Conservation (phyloP, 2,888 invertebrate genomes). For the Chymomyza amoena region DNA sequence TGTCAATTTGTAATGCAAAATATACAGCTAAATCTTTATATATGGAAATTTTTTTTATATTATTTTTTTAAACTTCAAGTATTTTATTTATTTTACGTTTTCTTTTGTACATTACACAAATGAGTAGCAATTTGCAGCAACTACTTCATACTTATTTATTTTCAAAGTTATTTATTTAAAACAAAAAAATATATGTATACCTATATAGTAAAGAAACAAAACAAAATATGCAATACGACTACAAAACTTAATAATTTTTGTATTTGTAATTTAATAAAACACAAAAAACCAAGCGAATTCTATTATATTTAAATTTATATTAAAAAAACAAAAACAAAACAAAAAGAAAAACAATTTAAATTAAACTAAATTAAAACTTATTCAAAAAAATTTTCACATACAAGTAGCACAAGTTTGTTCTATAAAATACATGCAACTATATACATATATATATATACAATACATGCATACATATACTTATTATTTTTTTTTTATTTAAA, state of each 20-base stretch:
- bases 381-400: neutral
- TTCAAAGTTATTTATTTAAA: neutral
- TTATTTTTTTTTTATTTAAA: constrained; percentile 6
- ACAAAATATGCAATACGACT: neutral
- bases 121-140: neutral
- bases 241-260: neutral
- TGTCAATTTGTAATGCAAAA: neutral
- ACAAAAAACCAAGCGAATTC: neutral
- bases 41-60: constrained; percentile 13
- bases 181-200: neutral
- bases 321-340: neutral
- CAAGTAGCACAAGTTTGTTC: constrained; percentile 15
- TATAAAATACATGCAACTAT: constrained; percentile 33
- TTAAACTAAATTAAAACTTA: neutral
- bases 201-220: neutral
- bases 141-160: neutral
- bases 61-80: neutral
- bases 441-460: constrained; percentile 18
- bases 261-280: neutral
- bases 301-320: constrained; percentile 15
- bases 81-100: neutral
- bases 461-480: constrained; percentile 18
- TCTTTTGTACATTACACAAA: neutral
- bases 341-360: constrained; percentile 10
- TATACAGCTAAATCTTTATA: constrained; percentile 11